phyloP scores from a whole-genome alignment of 2,113 vertebrate species.

The Phasianus colchicus region DNA sequence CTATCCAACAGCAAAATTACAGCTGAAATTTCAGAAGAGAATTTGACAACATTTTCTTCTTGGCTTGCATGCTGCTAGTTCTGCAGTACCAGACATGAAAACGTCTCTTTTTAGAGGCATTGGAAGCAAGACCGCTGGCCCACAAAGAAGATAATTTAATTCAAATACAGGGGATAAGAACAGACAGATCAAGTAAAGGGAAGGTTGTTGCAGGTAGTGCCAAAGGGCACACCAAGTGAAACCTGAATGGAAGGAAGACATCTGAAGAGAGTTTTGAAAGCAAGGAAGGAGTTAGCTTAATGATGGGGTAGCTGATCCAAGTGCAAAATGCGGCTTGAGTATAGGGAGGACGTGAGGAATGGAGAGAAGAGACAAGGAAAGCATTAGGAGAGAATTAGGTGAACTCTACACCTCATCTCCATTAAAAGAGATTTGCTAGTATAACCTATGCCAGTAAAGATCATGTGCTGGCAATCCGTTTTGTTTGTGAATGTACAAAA shows the following conservation, averaged over 20 bases:
- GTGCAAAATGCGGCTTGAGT: background rate
- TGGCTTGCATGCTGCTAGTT: background rate
- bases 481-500: background rate
- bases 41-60: conserved; percentile 14
- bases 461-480: background rate
- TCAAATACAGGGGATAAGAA: background rate
- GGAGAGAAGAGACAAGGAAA: background rate
- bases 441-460: background rate
- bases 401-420: background rate
- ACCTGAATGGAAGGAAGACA: background rate
- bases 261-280: conserved; percentile 23
- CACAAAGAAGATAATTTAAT: background rate
- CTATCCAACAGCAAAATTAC: background rate
- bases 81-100: background rate
- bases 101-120: background rate
- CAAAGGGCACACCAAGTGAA: background rate
- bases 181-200: background rate
- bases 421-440: background rate
- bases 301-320: background rate
- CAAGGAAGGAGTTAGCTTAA: conserved; percentile 14
- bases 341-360: background rate
- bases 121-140: background rate
- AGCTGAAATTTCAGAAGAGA: conserved; percentile 12
- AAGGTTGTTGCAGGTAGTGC: background rate
- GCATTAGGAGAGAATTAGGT: background rate